Base-by-base conservation (phyloP, 2,113 vertebrate genomes). In the Tamias sibiricus region DNA sequence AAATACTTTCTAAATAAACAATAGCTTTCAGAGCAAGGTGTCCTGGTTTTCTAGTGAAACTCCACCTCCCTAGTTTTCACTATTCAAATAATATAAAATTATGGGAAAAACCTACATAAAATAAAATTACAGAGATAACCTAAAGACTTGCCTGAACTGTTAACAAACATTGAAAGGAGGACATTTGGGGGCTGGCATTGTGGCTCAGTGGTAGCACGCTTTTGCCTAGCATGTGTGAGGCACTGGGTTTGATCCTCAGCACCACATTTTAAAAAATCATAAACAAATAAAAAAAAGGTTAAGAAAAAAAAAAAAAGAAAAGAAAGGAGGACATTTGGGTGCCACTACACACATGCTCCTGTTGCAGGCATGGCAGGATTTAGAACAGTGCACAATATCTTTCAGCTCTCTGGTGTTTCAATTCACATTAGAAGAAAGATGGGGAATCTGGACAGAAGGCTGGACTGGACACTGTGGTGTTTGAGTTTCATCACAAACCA, bases 1-100 rank as follows among this genome's bases (percentile, higher is more conserved):
- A 94, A 90, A 86, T 49, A 90, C 49, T 76, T 68, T 40, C 22
- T 37, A 82, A 77, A 30, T 49, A 94, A 66, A 59, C 80, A 92
- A 84, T 10, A 0, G 1, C 77, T 89, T 96, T 91, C 82, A 75
- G 28, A 93, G 66, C 4, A 72, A 84, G 37, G 62, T 22, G 57
- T 49, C 66, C 91, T 74, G 35, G 35, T 74, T 79, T 71, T 52
- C 42, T 71, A 40, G 19, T 19, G 74, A 95, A 89, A 88, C 81
- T 86, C 71, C 24, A 79, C 68, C 44, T 91, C 37, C 30, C 90
- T 16, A 59, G 35, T 88, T 84, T 74, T 87, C 54, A 82, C 54
- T 66, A 69, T 3, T 19, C 30, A 85, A 96, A 90, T 72, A 54
- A 90, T 0, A 76, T 40, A 13, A 57, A 76, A 54, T 64, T 37